Conservation (phyloP, 2,888 invertebrate genomes). For the Rhingia campestris region DNA sequence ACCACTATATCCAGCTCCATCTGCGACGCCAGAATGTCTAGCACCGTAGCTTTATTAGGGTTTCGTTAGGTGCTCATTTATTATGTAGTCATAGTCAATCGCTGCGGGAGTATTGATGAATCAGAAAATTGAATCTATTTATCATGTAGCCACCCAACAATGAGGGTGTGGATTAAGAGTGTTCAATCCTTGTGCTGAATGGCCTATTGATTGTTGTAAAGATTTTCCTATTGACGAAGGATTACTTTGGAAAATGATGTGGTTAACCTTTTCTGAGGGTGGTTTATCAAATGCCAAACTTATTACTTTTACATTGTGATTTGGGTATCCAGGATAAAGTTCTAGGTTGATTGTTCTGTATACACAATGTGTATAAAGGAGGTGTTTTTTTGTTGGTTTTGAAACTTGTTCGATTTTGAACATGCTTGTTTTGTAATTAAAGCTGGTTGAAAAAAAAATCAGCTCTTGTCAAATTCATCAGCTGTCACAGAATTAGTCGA, state of each 20-base stretch:
- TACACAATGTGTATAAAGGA: not conserved
- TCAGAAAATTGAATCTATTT: constrained; percentile 50
- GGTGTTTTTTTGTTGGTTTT: not conserved
- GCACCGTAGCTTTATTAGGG: constrained; percentile 12
- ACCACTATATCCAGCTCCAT: too few relatives aligned
- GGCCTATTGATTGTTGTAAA: not conserved
- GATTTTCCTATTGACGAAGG: constrained; percentile 5
- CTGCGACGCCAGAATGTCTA: constrained; percentile 38
- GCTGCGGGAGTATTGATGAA: constrained; percentile 31
- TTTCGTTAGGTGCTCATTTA: constrained; percentile 11
- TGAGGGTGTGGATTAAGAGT: not conserved
- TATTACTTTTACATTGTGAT: not conserved
- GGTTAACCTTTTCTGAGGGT: not conserved
- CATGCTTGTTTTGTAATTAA: too few relatives aligned
- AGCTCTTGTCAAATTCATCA: too few relatives aligned
- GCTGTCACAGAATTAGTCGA: too few relatives aligned
- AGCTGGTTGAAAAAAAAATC: too few relatives aligned
- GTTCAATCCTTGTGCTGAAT: constrained; percentile 26
- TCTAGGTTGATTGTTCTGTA: not conserved
- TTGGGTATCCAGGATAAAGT: not conserved
- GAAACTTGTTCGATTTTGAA: too few relatives aligned
- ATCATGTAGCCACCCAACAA: constrained; percentile 18
- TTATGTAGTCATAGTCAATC: constrained; percentile 11
- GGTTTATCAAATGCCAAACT: not conserved
- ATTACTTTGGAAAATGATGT: not conserved